Conservation (phyloP, 2,797 vertebrate species). For the Phrynocephalus guinanensis region DNA sequence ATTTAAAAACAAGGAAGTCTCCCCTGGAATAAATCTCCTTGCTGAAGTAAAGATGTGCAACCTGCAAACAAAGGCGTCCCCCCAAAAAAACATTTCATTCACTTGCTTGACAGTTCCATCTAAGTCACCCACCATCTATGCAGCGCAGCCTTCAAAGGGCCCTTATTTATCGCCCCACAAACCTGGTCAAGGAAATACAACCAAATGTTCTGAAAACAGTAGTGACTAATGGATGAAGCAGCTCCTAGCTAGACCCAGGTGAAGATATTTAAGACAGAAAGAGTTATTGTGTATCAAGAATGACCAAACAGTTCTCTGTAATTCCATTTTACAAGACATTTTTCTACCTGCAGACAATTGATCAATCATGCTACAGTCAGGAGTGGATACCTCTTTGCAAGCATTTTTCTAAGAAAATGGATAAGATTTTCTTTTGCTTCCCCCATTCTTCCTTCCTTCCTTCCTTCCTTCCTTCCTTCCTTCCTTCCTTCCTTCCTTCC, state of each 20-base stretch:
- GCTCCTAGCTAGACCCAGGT: neutral
- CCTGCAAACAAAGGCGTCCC: neutral
- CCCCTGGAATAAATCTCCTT: constrained; percentile 11
- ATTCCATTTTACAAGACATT: too few relatives aligned
- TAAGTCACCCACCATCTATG: constrained; percentile 17
- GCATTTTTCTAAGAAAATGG: neutral
- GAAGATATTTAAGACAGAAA: too few relatives aligned
- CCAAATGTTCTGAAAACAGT: neutral
- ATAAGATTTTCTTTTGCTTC: neutral
- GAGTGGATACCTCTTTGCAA: neutral
- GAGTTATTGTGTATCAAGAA: neutral
- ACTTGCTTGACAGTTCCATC: neutral
- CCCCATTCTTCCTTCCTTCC: too few relatives aligned
- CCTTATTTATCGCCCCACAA: constrained; percentile 17
- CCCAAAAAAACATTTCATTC: neutral
- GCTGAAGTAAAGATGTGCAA: too few relatives aligned
- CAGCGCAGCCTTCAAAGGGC: constrained; percentile 23
- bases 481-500: too few relatives aligned
- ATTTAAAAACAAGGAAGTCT: neutral
- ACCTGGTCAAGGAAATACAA: neutral
- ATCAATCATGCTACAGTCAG: neutral
- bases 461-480: too few relatives aligned
- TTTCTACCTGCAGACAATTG: neutral
- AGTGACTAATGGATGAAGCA: neutral
- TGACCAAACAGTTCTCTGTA: neutral